Evolutionary conservation across 1,140 invertebrate genomes (phyloP), one percentile per base, ranked within the genome.

Genomic region (Zaprionus vittiger): DNA sequence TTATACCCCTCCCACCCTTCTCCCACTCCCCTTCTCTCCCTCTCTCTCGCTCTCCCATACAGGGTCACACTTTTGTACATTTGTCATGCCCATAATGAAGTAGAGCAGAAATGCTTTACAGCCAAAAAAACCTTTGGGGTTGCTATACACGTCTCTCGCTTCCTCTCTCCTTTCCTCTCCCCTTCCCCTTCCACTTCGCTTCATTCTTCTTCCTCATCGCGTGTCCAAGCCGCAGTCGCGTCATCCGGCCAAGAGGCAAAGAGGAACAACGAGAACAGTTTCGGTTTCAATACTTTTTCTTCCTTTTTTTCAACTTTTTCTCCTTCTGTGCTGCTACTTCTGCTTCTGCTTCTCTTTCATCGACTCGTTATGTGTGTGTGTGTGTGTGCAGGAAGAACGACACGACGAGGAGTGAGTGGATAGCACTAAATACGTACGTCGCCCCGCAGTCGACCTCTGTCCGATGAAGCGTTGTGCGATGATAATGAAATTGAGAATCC

Each of bases 21-120:
- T 14, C 79, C 26, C 61, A 64, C 69, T 65, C 80, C 28, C n/a
- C n/a, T n/a, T n/a, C n/a, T n/a, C 64, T 38, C 28, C 20, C 4
- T 15, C 41, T 24, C 17, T n/a, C 14, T 44, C 17, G 66, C 52
- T 73, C 41, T 59, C 49, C 66, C 17, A 63, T 59, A 71, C 47
- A 64, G 61, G 69, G 63, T 34, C 64, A 70, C 57, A 75, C 47
- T 66, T 62, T 66, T 71, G 65, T 37, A 63, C 68, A 66, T 80
- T 75, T 74, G 66, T 79, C 77, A 87, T 89, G 68, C 84, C 67
- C 84, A 86, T 86, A 89, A 86, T 86, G 84, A 89, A 86, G 83
- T 89, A 89, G 73, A 84, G 77, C 81, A 79, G 56, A 79, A 79
- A 78, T 78, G 77, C 77, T 76, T 78, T 73, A 64, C 20, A 71